These are phyloP conservation scores for Unio delphinus DNA, from an alignment of 2,888 invertebrate genomes.

Conservation along the genomic window DNA sequence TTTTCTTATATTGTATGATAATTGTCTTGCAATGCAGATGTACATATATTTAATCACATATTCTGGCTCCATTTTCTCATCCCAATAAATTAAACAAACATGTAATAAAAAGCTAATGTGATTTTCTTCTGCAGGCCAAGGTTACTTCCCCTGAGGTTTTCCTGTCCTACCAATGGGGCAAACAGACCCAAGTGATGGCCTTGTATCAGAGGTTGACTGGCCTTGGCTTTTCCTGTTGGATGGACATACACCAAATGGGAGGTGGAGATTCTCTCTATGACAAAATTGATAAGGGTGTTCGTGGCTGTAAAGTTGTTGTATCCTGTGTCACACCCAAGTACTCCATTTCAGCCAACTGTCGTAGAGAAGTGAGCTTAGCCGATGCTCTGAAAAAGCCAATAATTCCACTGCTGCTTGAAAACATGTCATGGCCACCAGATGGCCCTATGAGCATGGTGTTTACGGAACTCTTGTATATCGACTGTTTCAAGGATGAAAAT, in stretches of 20 bases:
- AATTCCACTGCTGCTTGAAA: constrained; percentile 64
- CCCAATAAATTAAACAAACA: not conserved
- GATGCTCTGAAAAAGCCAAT: constrained; percentile 67
- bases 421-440: constrained; percentile 64
- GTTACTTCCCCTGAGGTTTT: constrained; percentile 54
- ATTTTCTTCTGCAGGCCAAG: constrained; percentile 9
- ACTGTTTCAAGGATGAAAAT: constrained; percentile 44
- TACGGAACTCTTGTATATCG: constrained; percentile 63
- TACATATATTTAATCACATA: not conserved
- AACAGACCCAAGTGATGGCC: constrained; percentile 60
- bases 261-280: constrained; percentile 69
- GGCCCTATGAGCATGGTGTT: constrained; percentile 69
- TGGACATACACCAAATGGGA: constrained; percentile 70
- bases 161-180: constrained; percentile 69
- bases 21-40: too few relatives aligned
- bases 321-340: constrained; percentile 68
- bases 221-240: constrained; percentile 64
- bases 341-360: constrained; percentile 65
- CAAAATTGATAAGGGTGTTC: constrained; percentile 65
- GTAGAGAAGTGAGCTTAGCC: constrained; percentile 65
- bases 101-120: not conserved
- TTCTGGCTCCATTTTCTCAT: not conserved
- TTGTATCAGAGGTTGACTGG: constrained; percentile 55
- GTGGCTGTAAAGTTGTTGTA: constrained; percentile 60
- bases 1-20: too few relatives aligned